A percentile compares a stretch with the other conserved stretches of the same genome.
Conservation (phyloP, 1,140 invertebrate species). For the Diabrotica virgifera region DNA sequence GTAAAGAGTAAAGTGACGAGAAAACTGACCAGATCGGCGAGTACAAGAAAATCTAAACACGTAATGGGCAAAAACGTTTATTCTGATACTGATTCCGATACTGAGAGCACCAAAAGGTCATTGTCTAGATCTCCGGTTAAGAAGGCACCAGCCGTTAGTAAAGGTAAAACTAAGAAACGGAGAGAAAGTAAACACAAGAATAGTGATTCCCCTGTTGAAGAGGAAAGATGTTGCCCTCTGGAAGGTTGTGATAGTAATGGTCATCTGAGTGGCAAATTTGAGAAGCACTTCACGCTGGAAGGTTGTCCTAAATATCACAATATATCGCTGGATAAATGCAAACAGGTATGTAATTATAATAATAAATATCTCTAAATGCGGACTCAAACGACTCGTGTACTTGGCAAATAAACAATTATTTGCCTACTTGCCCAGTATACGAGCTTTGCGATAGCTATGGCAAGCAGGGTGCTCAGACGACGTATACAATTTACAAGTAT, state of each 20-base stretch:
- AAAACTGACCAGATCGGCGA: conserved; percentile 56
- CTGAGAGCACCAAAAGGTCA: conserved; percentile 53
- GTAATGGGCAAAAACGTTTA: conserved; percentile 50
- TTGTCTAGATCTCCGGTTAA: conserved; percentile 62
- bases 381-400: too few relatives aligned
- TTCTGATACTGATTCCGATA: conserved; percentile 53
- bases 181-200: conserved; percentile 50
- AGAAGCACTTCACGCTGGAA: conserved; percentile 81
- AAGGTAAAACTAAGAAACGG: conserved; percentile 50
- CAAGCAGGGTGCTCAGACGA: too few relatives aligned
- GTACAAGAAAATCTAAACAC: conserved; percentile 56
- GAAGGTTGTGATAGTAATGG: conserved; percentile 86
- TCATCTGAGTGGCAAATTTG: conserved; percentile 81
- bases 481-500: too few relatives aligned
- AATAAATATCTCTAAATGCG: neutral
- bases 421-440: too few relatives aligned
- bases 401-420: too few relatives aligned
- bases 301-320: conserved; percentile 91
- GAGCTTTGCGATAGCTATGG: too few relatives aligned
- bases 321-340: conserved; percentile 77
- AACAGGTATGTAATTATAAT: conserved; percentile 56
- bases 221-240: conserved; percentile 79
- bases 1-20: conserved; percentile 45
- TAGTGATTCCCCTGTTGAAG: conserved; percentile 50
- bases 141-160: conserved; percentile 50